A percentile compares a stretch with the other conserved stretches of the same genome.
phyloP scores from a whole-genome alignment of 2,113 vertebrate genomes.

The Nothocercus julius region DNA sequence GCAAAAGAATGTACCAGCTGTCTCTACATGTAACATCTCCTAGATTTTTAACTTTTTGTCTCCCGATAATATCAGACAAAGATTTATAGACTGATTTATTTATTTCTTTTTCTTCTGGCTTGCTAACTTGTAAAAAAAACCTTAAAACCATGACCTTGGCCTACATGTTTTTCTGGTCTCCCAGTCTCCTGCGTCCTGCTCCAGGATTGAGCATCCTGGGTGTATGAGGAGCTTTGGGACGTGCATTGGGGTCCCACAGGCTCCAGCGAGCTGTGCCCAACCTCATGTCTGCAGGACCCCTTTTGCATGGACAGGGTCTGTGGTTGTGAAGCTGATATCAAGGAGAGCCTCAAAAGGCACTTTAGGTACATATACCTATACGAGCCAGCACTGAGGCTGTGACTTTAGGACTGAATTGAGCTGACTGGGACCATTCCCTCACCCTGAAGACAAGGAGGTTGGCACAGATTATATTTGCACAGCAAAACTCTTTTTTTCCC shows the following conservation, averaged over 20 bases:
- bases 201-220: not conserved
- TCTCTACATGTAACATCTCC: conserved; percentile 39
- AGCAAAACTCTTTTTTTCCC: not conserved
- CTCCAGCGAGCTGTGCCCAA: not conserved
- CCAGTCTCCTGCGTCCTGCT: not conserved
- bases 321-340: not conserved
- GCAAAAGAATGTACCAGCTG: conserved; percentile 52
- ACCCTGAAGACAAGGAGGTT: not conserved
- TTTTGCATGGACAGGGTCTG: too few species aligned
- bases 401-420: too few species aligned
- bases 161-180: not conserved
- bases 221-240: not conserved
- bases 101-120: not conserved
- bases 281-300: too few species aligned
- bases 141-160: not conserved
- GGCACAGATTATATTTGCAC: not conserved
- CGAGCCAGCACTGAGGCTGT: too few species aligned
- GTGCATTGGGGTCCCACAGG: not conserved
- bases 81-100: not conserved
- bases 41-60: conserved; percentile 34
- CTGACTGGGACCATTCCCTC: not conserved
- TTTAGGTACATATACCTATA: too few species aligned
- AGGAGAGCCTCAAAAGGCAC: not conserved
- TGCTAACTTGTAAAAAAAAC: not conserved
- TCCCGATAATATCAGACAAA: not conserved